phyloP scores from a whole-genome alignment of 2,113 vertebrate species.

The Brachypodius melanocephalos region DNA sequence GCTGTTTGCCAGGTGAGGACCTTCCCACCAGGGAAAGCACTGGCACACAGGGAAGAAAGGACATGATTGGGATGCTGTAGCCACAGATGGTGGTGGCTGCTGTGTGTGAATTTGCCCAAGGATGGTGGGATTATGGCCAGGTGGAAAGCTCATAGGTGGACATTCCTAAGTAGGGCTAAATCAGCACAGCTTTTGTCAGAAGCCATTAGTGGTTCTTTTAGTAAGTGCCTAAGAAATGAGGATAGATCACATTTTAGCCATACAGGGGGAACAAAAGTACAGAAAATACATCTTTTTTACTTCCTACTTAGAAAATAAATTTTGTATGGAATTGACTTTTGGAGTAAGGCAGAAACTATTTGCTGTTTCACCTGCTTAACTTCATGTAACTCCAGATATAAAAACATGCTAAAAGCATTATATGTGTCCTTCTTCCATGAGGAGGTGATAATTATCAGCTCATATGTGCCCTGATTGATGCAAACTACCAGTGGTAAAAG shows the following conservation, averaged over 20 bases:
- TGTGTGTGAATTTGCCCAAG: neutral
- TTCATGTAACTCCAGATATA: neutral
- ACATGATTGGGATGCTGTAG: accelerated
- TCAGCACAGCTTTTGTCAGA: neutral
- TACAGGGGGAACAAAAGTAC: neutral
- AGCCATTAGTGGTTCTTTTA: neutral
- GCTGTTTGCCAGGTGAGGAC: neutral
- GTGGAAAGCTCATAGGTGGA: neutral
- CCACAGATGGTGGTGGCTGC: neutral
- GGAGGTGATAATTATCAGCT: neutral
- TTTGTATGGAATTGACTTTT: neutral
- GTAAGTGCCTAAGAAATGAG: neutral
- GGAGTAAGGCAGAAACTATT: neutral
- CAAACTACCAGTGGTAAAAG: neutral
- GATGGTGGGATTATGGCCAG: neutral
- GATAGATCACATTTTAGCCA: neutral
- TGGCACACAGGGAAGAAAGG: neutral
- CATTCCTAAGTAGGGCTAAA: neutral
- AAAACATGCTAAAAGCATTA: neutral
- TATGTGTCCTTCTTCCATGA: neutral
- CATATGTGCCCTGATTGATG: neutral
- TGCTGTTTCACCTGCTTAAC: neutral
- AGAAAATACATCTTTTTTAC: neutral
- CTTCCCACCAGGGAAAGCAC: neutral
- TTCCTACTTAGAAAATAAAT: neutral